Percentiles rank a stretch among this genome's conserved stretches.
Conservation (phyloP, 2,888 invertebrate genomes). For the Bombylius major region DNA sequence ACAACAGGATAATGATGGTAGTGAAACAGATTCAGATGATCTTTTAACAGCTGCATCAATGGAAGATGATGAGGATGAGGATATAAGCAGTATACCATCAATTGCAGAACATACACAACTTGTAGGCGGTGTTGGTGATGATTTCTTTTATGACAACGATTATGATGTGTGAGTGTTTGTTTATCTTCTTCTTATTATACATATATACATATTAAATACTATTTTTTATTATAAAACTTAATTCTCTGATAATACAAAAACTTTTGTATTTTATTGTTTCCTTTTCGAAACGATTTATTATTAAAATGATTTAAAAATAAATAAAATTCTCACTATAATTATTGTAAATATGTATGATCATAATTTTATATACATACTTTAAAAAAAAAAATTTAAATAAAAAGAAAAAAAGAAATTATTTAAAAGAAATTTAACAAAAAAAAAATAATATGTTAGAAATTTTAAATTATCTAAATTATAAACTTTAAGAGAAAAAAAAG, state of each 20-base stretch:
- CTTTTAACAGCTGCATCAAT: background rate
- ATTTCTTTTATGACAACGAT: constrained; percentile 30
- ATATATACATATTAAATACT: too few relatives aligned
- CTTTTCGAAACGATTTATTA: background rate
- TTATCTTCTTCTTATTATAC: background rate
- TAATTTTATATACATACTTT: too few relatives aligned
- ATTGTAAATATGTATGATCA: too few relatives aligned
- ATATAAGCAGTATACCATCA: constrained; percentile 14
- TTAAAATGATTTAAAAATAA: background rate
- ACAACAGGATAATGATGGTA: constrained; percentile 14
- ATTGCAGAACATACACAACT: constrained; percentile 20
- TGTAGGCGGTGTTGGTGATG: constrained; percentile 22
- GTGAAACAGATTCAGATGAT: constrained; percentile 5
- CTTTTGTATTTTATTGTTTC: background rate
- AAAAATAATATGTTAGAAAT: too few relatives aligned
- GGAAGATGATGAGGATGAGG: constrained; percentile 22
- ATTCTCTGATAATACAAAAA: background rate
- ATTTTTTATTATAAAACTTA: too few relatives aligned
- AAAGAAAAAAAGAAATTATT: too few relatives aligned
- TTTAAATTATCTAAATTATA: too few relatives aligned
- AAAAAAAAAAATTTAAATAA: too few relatives aligned
- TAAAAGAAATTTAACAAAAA: too few relatives aligned
- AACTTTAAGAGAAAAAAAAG: too few relatives aligned
- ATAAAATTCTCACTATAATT: too few relatives aligned
- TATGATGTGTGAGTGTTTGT: constrained; percentile 31